Evolutionary conservation across 1,140 invertebrate species (phyloP).

Genomic region (Zaprionus nigranus): DNA sequence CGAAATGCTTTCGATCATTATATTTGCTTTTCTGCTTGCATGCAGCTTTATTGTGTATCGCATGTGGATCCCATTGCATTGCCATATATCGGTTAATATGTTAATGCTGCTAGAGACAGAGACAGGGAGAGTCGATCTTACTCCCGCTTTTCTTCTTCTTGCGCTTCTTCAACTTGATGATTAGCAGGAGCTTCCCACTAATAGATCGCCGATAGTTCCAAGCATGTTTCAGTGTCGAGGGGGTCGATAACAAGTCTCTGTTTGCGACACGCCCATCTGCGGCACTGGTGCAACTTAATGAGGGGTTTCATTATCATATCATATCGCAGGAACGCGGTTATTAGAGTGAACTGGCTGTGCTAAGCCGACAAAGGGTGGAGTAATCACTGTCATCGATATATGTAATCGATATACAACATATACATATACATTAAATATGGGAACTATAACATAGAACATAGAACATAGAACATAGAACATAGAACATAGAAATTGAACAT

Average conservation of each 20-base stretch:
- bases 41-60: constrained; percentile 11
- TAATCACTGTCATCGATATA: background rate
- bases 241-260: constrained; percentile 13
- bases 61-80: constrained; percentile 17
- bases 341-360: constrained; percentile 13
- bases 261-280: constrained; percentile 12
- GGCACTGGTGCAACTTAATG: constrained; percentile 17
- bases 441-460: background rate
- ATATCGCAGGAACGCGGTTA: constrained; percentile 3
- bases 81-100: constrained; percentile 19
- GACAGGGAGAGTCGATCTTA: background rate
- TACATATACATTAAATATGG: background rate
- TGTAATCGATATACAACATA: background rate
- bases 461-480: too few relatives aligned
- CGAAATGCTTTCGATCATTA: constrained; percentile 41
- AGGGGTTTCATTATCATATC: constrained; percentile 20
- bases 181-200: constrained; percentile 11
- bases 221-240: background rate
- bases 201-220: background rate
- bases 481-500: too few relatives aligned
- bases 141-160: background rate
- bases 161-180: background rate
- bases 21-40: constrained; percentile 25
- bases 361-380: constrained; percentile 6
- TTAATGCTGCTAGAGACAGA: constrained; percentile 6